Evolutionary conservation across 1,140 invertebrate genomes (phyloP).

Genomic region (Drosophila trapezifrons): DNA sequence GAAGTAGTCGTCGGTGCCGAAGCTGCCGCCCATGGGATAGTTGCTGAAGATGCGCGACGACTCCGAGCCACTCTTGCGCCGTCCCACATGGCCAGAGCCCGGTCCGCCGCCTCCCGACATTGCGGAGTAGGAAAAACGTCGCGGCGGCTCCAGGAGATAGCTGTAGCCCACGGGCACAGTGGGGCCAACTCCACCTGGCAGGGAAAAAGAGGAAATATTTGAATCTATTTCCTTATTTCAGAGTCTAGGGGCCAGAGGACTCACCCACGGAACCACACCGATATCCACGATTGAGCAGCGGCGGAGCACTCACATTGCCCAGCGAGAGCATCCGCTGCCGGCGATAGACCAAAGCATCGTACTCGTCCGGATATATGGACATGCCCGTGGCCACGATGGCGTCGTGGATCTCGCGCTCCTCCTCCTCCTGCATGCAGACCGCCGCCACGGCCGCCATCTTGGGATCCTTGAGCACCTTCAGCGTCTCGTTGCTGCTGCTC

Average conservation of each 20-base stretch:
- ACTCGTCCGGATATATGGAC: constrained; percentile 85
- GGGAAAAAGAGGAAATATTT: too few relatives aligned
- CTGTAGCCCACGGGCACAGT: constrained; percentile 87
- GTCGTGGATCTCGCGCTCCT: constrained; percentile 89
- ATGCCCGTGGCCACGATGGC: constrained; percentile 89
- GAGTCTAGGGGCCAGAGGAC: background rate
- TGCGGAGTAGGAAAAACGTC: constrained; percentile 85
- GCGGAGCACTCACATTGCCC: constrained; percentile 85
- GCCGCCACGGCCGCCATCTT: constrained; percentile 88
- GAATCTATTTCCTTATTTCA: background rate
- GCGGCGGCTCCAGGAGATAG: constrained; percentile 88
- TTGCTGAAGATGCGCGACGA: constrained; percentile 84
- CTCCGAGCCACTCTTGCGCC: constrained; percentile 80
- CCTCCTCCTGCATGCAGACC: constrained; percentile 91
- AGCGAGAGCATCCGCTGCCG: constrained; percentile 85
- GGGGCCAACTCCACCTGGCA: constrained; percentile 60
- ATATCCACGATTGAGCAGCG: constrained; percentile 84
- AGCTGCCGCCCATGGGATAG: constrained; percentile 85
- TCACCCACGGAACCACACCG: constrained; percentile 88
- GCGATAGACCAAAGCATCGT: constrained; percentile 85
- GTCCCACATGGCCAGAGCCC: constrained; percentile 84
- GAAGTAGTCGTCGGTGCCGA: constrained; percentile 85
- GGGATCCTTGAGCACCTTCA: constrained; percentile 86
- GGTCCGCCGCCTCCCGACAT: constrained; percentile 64
- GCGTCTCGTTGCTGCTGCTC: constrained; percentile 88